Conservation (phyloP, 2,113 vertebrate genomes). For the Sterrhoptilus dennistouni region DNA sequence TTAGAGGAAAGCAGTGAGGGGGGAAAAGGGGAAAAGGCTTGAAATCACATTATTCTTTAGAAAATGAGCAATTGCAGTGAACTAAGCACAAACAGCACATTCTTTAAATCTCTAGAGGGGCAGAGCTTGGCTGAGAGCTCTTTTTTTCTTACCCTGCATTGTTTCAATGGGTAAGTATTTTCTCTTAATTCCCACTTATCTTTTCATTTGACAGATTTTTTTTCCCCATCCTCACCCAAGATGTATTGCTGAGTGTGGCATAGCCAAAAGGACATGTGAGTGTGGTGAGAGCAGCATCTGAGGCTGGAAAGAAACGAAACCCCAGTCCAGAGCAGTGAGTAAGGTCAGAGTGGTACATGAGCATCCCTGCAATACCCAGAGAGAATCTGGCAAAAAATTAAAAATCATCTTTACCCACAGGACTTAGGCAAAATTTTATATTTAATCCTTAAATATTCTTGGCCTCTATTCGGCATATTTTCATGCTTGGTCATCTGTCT, state of each 20-base stretch:
- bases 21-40: not conserved
- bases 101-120: not conserved
- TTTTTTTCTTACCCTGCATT: not conserved
- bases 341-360: not conserved
- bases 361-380: not conserved
- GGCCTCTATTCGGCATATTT: not conserved
- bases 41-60: not conserved
- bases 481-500: conserved; percentile 39
- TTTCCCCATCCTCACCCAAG: not conserved
- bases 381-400: not conserved
- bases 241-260: not conserved
- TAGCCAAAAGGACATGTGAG: not conserved
- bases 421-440: not conserved
- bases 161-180: not conserved
- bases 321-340: not conserved
- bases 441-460: conserved; percentile 41
- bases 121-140: not conserved
- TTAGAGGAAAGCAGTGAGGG: not conserved
- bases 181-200: not conserved
- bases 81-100: not conserved
- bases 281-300: not conserved
- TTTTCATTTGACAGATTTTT: not conserved
- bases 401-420: not conserved
- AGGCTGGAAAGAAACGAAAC: not conserved
- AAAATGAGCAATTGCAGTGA: not conserved